A percentile compares a stretch with the other conserved stretches of the same genome.
These are phyloP conservation scores for Neoaliturus tenellus DNA, from an alignment of 2,888 invertebrate species.

Conservation along the genomic window DNA sequence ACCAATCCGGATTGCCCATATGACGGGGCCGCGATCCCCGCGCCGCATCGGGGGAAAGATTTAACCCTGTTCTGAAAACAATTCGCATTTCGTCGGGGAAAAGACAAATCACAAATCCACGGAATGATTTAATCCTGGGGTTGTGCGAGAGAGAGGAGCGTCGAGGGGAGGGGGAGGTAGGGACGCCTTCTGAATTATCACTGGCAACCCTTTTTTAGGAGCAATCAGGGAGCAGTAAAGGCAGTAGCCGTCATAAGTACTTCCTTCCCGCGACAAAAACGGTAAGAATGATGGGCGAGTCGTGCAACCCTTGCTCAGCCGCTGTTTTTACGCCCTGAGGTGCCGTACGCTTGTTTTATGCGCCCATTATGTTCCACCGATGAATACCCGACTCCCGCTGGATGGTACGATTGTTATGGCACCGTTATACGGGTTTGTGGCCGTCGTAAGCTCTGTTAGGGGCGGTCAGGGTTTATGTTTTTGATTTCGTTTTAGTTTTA, in stretches of 20 bases:
- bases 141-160: conserved; percentile 7
- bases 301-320: conserved; percentile 8
- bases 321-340: conserved; percentile 39
- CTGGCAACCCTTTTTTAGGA: conserved; percentile 60
- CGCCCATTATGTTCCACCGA: conserved; percentile 22
- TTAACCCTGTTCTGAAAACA: conserved; percentile 24
- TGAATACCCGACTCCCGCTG: neutral
- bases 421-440: neutral
- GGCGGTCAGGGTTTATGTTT: neutral
- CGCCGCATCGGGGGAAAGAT: conserved; percentile 39
- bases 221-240: conserved; percentile 61
- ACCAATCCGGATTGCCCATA: conserved; percentile 10
- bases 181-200: conserved; percentile 58
- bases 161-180: neutral
- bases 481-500: neutral
- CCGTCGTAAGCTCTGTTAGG: neutral
- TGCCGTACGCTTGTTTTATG: conserved; percentile 29
- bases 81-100: conserved; percentile 34
- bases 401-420: conserved; percentile 4
- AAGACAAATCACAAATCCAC: conserved; percentile 44
- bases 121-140: conserved; percentile 47
- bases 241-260: conserved; percentile 59
- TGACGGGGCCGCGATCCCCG: neutral
- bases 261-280: conserved; percentile 57
- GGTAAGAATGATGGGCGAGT: conserved; percentile 43